Evolutionary conservation across 1,140 invertebrate species (phyloP).

Genomic region (Agrypnia vestita): DNA sequence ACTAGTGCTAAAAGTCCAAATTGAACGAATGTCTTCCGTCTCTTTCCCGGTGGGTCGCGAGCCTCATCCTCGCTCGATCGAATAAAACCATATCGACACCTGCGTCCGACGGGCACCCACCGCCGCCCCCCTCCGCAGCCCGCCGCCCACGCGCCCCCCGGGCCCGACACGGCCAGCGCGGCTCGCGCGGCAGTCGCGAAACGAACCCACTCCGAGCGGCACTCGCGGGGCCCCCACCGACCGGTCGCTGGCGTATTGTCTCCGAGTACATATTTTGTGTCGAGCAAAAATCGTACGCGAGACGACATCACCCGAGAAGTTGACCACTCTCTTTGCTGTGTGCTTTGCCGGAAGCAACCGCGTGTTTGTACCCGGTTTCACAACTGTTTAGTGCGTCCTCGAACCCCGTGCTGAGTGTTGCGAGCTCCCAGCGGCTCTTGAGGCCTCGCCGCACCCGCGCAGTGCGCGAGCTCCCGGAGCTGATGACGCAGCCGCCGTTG

Average conservation of each 20-base stretch:
- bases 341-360: neutral
- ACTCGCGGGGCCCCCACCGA: slow-evolving; percentile 16
- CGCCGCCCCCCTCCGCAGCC: neutral
- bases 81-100: slow-evolving; percentile 30
- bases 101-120: slow-evolving; percentile 25
- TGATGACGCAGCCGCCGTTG: neutral
- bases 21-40: neutral
- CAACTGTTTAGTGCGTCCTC: slow-evolving; percentile 1
- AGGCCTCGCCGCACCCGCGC: slow-evolving; percentile 15
- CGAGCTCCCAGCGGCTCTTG: slow-evolving; percentile 2
- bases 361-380: neutral
- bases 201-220: slow-evolving; percentile 48
- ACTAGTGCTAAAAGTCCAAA: no score
- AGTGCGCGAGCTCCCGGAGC: slow-evolving; percentile 33
- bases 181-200: slow-evolving; percentile 44
- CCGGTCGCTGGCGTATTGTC: neutral
- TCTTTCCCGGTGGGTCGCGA: neutral
- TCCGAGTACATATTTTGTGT: neutral
- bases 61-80: neutral
- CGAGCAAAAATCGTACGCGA: neutral
- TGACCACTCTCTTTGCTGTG: neutral
- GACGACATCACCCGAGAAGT: neutral
- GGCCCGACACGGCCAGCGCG: slow-evolving; percentile 23
- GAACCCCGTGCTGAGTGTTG: slow-evolving; percentile 34
- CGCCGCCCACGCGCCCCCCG: slow-evolving; percentile 33